Base-by-base conservation (phyloP, 2,888 invertebrate genomes). In the Phaedon cochleariae region DNA sequence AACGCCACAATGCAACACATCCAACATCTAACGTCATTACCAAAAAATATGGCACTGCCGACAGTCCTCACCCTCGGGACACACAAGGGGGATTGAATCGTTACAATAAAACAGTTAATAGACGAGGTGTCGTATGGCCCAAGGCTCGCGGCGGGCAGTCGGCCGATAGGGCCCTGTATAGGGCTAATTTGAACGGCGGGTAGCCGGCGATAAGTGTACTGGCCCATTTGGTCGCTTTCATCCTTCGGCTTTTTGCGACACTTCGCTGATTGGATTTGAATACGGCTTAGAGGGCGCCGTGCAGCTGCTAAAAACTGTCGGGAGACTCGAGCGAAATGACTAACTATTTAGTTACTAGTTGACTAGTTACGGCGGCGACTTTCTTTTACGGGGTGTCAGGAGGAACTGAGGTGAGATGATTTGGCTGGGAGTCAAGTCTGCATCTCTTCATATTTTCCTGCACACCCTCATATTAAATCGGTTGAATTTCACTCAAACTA, bases 91-190 rank as follows among this genome's bases (percentile, higher is more conserved):
- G 80, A 83, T 82, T 82, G 82, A 83, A 83, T 80, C 77, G 81
- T 80, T 79, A 83, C 83, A 83, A 84, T 84, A 83, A 83, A 83
- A 83, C 81, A 81, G 83, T 82, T 84, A 84, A 84, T 84, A 83
- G 83, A 82, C 81, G 83, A 83, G 84, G 84, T 84, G 84, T 84
- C 83, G 81, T 77, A 77, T 79, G 79, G 80, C 83, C 81, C 75
- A 76, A 72, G 79, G 84, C 79, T 77, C 77, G 75, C 82, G 76
- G 72, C 79, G 75, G 81, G 74, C 74, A 72, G 77, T 78, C 77
- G 76, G 74, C 75, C 79, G 82, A 84, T 83, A 81, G 74, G 81
- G 41, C 82, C 83, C 62, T 66, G 62, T 64, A 69, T 66, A 69
- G 75, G 81, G 83, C 84, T 83, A 84, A 84, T 84, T 83, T 83